Base-by-base conservation (phyloP, 2,888 invertebrate genomes). In the Nephrotoma guestfalica region DNA sequence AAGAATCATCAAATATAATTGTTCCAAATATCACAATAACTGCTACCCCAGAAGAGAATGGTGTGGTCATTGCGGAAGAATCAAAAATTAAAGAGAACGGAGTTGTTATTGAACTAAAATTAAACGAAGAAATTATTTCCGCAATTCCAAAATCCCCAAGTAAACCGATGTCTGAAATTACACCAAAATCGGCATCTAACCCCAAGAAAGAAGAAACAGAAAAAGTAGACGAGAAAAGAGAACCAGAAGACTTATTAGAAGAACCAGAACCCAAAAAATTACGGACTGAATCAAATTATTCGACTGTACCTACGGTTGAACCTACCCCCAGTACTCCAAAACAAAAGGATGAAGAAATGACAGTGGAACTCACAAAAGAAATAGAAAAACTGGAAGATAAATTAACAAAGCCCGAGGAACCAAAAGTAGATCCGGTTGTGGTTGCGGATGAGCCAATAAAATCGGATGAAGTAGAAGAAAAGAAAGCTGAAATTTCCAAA, bases 241-340 rank as follows among this genome's bases (percentile, higher is more conserved):
- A 84, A 41, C 6, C n/a, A 15, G 84, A 84, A 84, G 84, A 41
- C 42, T 41, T 41, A 84, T 84, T 42, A 41, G 84, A 41, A 7
- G 84, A 84, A 42, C 84, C 84, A 41, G 41, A 84, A 84, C 84
- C 84, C 6, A 84, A 84, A 84, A 84, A 84, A 84, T 84, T 84
- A 84, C 41, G 42, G 9, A 71, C 71, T 30, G 71, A 71, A 71
- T 30, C 71, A 71, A 71, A 30, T 71, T 71, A 71, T 9, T 7
- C 71, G 71, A 71, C 71, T 9, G 9, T 71, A 9, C 71, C 71
- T 18, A 11, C 30, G 11, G 30, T 71, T 30, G 9, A 71, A 18
- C 18, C 15, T 57, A 57, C 9, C 5, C 71, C 18, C 11, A 71
- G 71, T 30, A 71, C 9, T 18, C 71, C 71, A 71, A 18, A 71